Base-by-base conservation (phyloP, 2,113 vertebrate species). In the Amazona vittata region DNA sequence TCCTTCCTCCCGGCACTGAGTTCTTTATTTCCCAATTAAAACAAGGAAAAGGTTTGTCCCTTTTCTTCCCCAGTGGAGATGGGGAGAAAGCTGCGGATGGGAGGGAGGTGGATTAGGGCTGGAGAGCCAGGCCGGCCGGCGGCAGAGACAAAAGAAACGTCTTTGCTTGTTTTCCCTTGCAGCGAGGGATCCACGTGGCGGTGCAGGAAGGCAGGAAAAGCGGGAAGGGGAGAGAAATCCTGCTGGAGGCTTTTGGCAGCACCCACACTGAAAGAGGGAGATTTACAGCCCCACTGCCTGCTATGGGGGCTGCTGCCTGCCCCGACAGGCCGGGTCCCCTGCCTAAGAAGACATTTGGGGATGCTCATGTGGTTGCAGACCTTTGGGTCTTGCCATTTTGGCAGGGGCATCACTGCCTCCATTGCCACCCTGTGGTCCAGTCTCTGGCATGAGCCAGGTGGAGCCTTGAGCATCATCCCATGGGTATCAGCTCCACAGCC, bases 91-190 rank as follows among this genome's bases (percentile, higher is more conserved):
- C 33, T 46, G 59, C 39, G 89, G 73, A n/a, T 21, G 78, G 39
- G 22, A 55, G 49, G 52, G 88, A 76, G 91, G 47, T 47, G 82
- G 82, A 43, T 80, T 28, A n/a, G n/a, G 79, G 50, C 63, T 2
- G 7, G 33, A 22, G 74, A 77, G 49, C 53, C 3, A 3, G 3
- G 60, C 76, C 60, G 17, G 47, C 57, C 18, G 1, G 62, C 5
- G 10, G 52, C 2, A 9, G 55, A 94, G 91, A 95, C 88, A 95
- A 96, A 93, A 91, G 91, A 65, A 81, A 25, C 85, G 22, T 75
- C 89, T 47, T 89, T 5, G 62, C 71, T 75, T 43, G 68, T 74
- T 64, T 81, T 62, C 22, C 79, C 46, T 46, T 68, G 77, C 60
- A 47, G 37, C 2, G 57, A 91, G 85, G 63, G 62, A 89, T 80